Evolutionary conservation across 2,888 invertebrate genomes (phyloP), one percentile per base, ranked within the genome.

Genomic region (Ptilodon capucinus): DNA sequence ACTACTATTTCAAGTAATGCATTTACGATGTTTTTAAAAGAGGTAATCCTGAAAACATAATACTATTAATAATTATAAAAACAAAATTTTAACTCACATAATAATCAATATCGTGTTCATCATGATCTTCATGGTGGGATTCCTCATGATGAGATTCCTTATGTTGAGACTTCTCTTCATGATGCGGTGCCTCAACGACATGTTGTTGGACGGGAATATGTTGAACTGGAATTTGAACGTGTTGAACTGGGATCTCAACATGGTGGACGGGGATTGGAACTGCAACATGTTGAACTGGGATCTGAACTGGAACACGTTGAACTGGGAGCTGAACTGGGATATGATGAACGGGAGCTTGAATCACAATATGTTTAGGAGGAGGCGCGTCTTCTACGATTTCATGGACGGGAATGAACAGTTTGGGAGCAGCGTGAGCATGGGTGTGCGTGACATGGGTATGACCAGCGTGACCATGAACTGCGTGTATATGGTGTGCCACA

Each of bases 21-120:
- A n/a, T n/a, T n/a, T n/a, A n/a, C n/a, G n/a, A n/a, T n/a, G n/a
- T n/a, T n/a, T n/a, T n/a, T n/a, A n/a, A n/a, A n/a, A n/a, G n/a
- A n/a, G n/a, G n/a, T n/a, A n/a, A n/a, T n/a, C n/a, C n/a, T n/a
- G n/a, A n/a, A n/a, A n/a, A n/a, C n/a, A n/a, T n/a, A n/a, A n/a
- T n/a, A n/a, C n/a, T n/a, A n/a, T n/a, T 35, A 40, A 16, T n/a
- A 1, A 19, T 17, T 6, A 13, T 14, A 11, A 17, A 21, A 9
- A 18, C 14, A 36, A 13, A 18, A n/a, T 13, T 39, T 11, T 42
- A 23, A 68, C 82, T 74, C 63, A 83, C 82, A 49, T 81, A 79
- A 46, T 81, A 81, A 47, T 82, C 79, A 13, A 73, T 71, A 48
- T 79, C 61, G 23, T 74, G 63, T 43, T 63, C 64, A 9, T 66